phyloP scores from a whole-genome alignment of 2,113 vertebrate species.

The Phainopepla nitens region DNA sequence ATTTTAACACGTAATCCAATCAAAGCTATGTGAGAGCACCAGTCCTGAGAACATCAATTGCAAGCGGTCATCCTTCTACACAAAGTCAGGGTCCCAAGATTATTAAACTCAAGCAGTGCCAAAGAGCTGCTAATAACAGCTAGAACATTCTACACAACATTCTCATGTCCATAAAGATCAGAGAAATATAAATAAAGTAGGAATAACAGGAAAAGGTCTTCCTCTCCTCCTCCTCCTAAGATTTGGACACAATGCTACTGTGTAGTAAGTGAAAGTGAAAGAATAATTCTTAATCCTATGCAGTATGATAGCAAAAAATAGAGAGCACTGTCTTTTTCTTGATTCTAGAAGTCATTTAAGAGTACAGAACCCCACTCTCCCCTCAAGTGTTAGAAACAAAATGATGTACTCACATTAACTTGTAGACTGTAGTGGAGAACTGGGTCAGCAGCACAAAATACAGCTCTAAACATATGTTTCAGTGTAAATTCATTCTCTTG shows the following conservation, averaged over 20 bases:
- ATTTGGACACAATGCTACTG: not conserved
- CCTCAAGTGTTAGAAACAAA: not conserved
- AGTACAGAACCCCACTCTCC: not conserved
- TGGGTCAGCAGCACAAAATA: not conserved
- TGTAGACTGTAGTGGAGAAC: fast-evolving
- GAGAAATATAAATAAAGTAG: not conserved
- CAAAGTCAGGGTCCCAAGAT: not conserved
- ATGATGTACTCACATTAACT: not conserved
- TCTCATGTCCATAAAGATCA: not conserved
- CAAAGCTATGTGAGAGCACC: not conserved
- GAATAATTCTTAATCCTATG: not conserved
- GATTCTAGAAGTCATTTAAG: not conserved
- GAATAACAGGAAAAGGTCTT: not conserved
- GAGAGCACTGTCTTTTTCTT: not conserved
- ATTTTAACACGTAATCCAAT: not conserved
- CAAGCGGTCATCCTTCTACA: not conserved
- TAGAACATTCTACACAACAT: not conserved
- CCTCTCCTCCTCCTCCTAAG: not conserved
- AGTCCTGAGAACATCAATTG: not conserved
- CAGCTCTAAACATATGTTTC: not conserved
- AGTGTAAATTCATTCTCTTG: not conserved
- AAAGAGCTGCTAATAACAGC: not conserved
- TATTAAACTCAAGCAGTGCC: not conserved
- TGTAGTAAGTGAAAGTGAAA: not conserved
- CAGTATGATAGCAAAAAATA: not conserved